Percentiles rank a stretch among this genome's conserved stretches.
These are phyloP conservation scores for Hapalemur alaotrensis DNA, from an alignment of 2,797 vertebrate genomes.

Conservation along the genomic window DNA sequence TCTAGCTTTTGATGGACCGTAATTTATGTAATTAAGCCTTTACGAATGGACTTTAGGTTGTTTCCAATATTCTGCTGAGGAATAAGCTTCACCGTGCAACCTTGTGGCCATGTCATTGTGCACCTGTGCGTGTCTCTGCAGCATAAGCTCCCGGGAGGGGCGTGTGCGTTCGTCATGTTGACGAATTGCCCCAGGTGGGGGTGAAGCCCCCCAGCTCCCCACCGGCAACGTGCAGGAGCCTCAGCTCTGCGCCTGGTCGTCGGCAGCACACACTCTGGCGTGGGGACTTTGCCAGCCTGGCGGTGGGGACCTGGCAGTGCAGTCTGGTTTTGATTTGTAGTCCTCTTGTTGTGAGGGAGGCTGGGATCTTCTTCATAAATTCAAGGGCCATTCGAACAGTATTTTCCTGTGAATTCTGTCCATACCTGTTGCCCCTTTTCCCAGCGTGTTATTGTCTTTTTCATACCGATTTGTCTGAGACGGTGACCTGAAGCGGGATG, in stretches of 20 bases:
- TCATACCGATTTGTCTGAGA: neutral
- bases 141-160: neutral
- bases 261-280: too few species aligned
- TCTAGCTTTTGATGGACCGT: neutral
- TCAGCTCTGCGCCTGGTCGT: fast-evolving
- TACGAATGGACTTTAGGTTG: neutral
- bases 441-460: neutral
- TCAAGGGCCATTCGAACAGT: neutral
- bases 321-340: neutral
- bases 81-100: fast-evolving
- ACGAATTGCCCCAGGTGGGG: neutral
- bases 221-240: too few species aligned
- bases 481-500: neutral
- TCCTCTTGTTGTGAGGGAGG: neutral
- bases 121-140: neutral
- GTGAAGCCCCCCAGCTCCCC: neutral
- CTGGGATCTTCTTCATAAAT: neutral
- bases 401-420: neutral
- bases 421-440: neutral
- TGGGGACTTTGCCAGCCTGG: neutral
- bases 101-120: neutral
- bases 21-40: neutral
- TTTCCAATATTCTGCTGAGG: neutral
- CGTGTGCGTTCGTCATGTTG: fast-evolving
- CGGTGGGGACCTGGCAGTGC: fast-evolving